A percentile compares a stretch with the other conserved stretches of the same genome.
Conservation (phyloP, 1,140 invertebrate species). For the Branchinecta lindahli region DNA sequence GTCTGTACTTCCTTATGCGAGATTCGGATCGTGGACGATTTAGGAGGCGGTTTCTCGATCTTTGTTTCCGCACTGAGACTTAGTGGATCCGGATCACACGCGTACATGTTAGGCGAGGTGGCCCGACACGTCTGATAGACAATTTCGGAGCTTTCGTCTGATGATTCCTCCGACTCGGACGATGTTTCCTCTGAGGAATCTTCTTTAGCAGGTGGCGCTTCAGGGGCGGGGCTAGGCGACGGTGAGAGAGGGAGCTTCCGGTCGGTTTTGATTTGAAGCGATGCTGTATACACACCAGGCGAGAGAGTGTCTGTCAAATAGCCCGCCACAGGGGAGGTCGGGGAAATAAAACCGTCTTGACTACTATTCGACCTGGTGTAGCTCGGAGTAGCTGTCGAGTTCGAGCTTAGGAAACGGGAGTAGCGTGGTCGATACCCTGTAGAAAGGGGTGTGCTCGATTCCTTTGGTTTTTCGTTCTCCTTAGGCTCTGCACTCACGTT, state of each 20-base stretch:
- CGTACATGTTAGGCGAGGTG: neutral
- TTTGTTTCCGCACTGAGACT: neutral
- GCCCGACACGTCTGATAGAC: neutral
- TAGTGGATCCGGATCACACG: neutral
- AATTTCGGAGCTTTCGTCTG: neutral
- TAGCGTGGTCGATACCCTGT: neutral
- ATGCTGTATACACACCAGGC: neutral
- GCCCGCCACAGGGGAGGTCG: neutral
- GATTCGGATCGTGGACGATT: neutral
- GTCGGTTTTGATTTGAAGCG: neutral
- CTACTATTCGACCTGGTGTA: neutral
- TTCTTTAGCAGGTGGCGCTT: neutral
- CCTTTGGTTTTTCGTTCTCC: neutral
- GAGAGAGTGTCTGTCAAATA: neutral
- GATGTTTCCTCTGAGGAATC: neutral
- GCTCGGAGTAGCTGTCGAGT: neutral
- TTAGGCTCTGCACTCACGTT: neutral
- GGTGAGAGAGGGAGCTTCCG: neutral
- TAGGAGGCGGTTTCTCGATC: neutral
- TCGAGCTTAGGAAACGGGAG: neutral
- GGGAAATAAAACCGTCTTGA: neutral
- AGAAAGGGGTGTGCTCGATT: neutral
- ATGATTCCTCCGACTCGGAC: neutral
- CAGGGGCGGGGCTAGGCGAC: neutral
- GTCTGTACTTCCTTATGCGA: neutral